phyloP scores from a whole-genome alignment of 2,113 vertebrate species.

The Plectropomus leopardus region DNA sequence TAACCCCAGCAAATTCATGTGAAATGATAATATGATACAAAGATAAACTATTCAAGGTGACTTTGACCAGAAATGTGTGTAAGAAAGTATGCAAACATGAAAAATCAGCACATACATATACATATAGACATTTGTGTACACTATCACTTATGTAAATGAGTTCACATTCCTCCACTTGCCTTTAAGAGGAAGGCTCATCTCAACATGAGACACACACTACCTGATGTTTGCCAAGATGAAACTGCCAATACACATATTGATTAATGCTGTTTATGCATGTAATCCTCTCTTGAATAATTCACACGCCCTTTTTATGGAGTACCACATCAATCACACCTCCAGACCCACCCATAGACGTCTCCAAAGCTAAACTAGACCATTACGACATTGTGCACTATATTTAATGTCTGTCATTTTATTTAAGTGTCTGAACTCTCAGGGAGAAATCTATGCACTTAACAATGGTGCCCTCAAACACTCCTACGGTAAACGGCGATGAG shows the following conservation, averaged over 20 bases:
- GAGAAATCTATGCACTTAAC: background rate
- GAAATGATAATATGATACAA: constrained; percentile 1
- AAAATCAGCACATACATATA: background rate
- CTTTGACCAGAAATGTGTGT: background rate
- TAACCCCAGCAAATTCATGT: background rate
- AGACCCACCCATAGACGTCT: constrained; percentile 41
- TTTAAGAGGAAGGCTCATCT: constrained; percentile 51
- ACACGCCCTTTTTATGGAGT: constrained; percentile 77
- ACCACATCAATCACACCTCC: constrained; percentile 76
- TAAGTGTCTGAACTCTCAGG: constrained; percentile 3
- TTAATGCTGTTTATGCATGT: constrained; percentile 82
- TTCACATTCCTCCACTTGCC: constrained; percentile 50
- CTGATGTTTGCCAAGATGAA: constrained; percentile 67
- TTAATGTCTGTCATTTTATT: constrained; percentile 28
- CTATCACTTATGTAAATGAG: constrained; percentile 29
- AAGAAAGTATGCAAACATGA: background rate
- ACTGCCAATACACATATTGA: constrained; percentile 79
- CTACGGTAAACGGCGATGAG: background rate
- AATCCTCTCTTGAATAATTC: constrained; percentile 84
- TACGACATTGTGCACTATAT: constrained; percentile 27
- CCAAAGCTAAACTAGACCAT: constrained; percentile 39
- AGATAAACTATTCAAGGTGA: constrained; percentile 12
- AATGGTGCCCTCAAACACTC: background rate
- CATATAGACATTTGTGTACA: background rate
- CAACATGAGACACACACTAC: constrained; percentile 29